Evolutionary conservation across 2,888 invertebrate species (phyloP), one percentile per base, ranked within the genome.

Genomic region (Drosophila buzzatii): DNA sequence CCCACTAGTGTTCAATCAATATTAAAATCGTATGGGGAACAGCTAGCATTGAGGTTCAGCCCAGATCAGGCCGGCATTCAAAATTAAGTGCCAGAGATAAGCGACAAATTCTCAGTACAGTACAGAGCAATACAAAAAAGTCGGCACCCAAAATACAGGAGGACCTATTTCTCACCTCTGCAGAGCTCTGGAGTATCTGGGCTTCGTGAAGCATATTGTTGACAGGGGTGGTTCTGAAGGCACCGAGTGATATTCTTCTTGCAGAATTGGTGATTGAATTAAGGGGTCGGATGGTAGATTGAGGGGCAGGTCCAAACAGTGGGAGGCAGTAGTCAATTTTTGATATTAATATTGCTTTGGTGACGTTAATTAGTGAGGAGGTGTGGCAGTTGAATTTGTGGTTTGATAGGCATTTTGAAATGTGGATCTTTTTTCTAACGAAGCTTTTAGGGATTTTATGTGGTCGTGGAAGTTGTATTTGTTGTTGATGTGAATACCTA

Each of bases 251-350:
- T 41, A 41, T 41, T 41, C 41, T 41, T 41, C n/a, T 18, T 41
- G n/a, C 41, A 9, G 41, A 41, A 41, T 41, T 41, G n/a, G 41
- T 9, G n/a, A 41, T 41, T 41, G 41, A 18, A 41, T 41, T 41
- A 18, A 41, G n/a, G 41, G 41, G 41, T 41, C 41, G n/a, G 41
- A 16, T 39, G 16, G 39, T n/a, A 39, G 8, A 39, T 14, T 39
- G 39, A 39, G 39, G 39, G 39, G 39, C 41, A n/a, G 41, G n/a
- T 41, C 41, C 41, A 41, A 41, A 41, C n/a, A 41, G n/a, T n/a
- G 41, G 41, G 41, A 41, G 41, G n/a, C n/a, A 41, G n/a, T 41
- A 41, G n/a, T 41, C 41, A 41, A 41, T 41, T n/a, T 41, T 41
- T 41, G 8, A 41, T 41, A 41, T 41, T 41, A 41, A 18, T 18